Conservation (phyloP, 2,888 invertebrate species). For the Ormyrus labotus region DNA sequence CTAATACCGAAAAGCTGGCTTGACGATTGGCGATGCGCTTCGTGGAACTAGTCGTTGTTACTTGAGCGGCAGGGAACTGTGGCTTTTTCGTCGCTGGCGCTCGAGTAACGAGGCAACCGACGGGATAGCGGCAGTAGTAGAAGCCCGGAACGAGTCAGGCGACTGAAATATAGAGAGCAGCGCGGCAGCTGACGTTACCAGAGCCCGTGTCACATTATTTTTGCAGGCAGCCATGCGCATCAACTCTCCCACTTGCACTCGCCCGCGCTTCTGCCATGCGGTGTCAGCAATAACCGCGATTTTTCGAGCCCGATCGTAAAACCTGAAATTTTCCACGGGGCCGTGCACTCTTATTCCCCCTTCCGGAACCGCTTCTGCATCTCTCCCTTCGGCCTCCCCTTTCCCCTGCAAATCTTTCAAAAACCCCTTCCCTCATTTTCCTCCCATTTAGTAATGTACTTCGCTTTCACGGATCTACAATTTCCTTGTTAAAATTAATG, state of each 20-base stretch:
- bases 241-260: conserved; percentile 48
- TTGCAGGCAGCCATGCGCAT: conserved; percentile 69
- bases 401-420: conserved; percentile 2
- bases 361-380: neutral
- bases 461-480: too few species aligned
- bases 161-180: conserved; percentile 54
- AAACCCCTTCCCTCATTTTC: neutral
- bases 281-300: conserved; percentile 70
- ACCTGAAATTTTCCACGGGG: conserved; percentile 47
- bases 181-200: conserved; percentile 68
- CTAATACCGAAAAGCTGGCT: conserved; percentile 10
- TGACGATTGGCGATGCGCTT: neutral
- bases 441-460: too few species aligned
- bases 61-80: neutral
- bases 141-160: conserved; percentile 53
- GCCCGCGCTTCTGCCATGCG: conserved; percentile 50
- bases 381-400: neutral
- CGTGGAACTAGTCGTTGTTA: conserved; percentile 22
- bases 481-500: too few species aligned
- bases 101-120: neutral
- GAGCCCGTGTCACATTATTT: conserved; percentile 71
- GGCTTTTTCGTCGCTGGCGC: neutral
- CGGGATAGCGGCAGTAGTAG: conserved; percentile 1
- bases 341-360: conserved; percentile 3
- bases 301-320: conserved; percentile 57